Conservation (phyloP, 2,888 invertebrate genomes). For the Oscheius myriophilus region DNA sequence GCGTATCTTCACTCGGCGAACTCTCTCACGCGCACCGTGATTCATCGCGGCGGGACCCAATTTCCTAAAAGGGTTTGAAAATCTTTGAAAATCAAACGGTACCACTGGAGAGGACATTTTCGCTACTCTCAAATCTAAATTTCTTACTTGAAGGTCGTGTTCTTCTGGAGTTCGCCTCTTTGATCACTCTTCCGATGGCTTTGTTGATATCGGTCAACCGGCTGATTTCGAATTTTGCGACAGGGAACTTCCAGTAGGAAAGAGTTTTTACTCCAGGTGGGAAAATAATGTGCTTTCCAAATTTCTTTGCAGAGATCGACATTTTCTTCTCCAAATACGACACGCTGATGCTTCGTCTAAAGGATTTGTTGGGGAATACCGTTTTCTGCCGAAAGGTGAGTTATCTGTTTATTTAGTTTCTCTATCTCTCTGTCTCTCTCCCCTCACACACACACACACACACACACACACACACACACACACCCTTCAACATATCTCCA, state of each 20-base stretch:
- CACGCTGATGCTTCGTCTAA: slow-evolving; percentile 38
- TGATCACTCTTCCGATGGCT: slow-evolving; percentile 48
- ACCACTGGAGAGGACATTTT: too few species aligned
- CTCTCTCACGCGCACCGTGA: too few species aligned
- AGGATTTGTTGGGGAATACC: slow-evolving; percentile 47
- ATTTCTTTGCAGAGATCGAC: slow-evolving; percentile 37
- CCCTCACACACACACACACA: too few species aligned
- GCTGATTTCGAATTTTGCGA: slow-evolving; percentile 52
- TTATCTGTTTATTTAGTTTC: too few species aligned
- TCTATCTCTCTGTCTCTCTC: too few species aligned
- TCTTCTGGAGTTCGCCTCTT: slow-evolving; percentile 31
- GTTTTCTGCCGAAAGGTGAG: slow-evolving; percentile 40
- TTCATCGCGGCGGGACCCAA: too few species aligned
- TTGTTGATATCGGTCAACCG: slow-evolving; percentile 42
- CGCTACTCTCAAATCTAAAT: too few species aligned
- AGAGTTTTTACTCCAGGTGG: slow-evolving; percentile 47
- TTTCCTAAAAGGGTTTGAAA: too few species aligned
- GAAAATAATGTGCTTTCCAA: neutral
- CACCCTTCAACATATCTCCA: too few species aligned
- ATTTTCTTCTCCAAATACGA: slow-evolving; percentile 42
- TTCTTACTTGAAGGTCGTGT: slow-evolving; percentile 4
- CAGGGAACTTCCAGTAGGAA: slow-evolving; percentile 44
- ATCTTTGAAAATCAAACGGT: too few species aligned
- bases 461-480: too few species aligned
- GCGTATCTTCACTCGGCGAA: too few species aligned